These are phyloP conservation scores for Noctua janthina DNA, from an alignment of 2,888 invertebrate genomes.

Conservation along the genomic window DNA sequence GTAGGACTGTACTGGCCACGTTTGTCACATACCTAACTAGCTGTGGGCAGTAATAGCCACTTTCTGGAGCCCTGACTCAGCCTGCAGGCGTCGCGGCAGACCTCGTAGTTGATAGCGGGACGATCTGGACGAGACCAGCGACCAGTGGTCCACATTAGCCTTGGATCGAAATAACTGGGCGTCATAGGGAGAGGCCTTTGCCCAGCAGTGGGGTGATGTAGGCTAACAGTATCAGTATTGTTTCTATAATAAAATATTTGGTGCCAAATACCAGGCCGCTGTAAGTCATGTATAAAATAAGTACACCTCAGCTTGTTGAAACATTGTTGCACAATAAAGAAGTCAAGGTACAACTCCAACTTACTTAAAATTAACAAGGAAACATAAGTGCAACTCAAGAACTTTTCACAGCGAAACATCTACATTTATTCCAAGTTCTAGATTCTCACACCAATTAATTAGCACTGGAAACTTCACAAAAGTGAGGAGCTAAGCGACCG, in stretches of 20 bases:
- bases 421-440: conserved; percentile 53
- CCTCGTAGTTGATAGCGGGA: no score
- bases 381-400: conserved; percentile 12
- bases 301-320: not conserved
- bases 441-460: conserved; percentile 64
- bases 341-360: conserved; percentile 14
- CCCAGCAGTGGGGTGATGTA: no score
- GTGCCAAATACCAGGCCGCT: not conserved
- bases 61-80: no score
- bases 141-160: no score
- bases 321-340: conserved; percentile 2
- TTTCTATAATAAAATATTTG: not conserved
- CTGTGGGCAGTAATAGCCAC: no score
- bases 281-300: not conserved
- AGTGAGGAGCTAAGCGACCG: conserved; percentile 57
- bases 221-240: not conserved
- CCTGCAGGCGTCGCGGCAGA: no score
- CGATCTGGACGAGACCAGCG: no score
- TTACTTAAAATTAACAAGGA: conserved; percentile 8
- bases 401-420: conserved; percentile 35
- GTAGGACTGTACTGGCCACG: no score
- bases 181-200: no score
- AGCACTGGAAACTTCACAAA: conserved; percentile 58
- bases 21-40: no score
- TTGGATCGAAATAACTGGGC: no score